Evolutionary conservation across 2,113 vertebrate genomes (phyloP).

Genomic region (Lamprotornis superbus): DNA sequence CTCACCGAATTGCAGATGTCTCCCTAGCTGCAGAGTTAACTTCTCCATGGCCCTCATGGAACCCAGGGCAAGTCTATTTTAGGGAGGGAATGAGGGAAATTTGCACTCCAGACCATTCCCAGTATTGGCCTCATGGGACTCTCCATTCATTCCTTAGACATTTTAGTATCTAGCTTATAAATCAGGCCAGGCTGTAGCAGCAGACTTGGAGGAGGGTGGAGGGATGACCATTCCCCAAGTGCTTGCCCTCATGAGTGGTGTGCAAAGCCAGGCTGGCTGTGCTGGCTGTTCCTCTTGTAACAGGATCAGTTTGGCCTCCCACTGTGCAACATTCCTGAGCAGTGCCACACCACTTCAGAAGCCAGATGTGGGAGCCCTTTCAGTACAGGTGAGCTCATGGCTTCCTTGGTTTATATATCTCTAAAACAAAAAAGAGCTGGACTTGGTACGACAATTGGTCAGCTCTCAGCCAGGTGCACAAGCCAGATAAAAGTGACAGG

Average conservation of each 20-base stretch:
- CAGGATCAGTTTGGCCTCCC: background rate
- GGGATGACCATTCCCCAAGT: background rate
- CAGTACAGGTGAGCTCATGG: background rate
- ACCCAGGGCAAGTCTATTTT: background rate
- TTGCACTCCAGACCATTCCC: background rate
- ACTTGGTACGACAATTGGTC: background rate
- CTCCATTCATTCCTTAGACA: background rate
- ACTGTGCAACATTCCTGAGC: background rate
- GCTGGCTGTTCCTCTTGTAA: background rate
- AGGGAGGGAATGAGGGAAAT: background rate
- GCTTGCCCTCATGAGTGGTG: background rate
- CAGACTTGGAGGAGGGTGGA: background rate
- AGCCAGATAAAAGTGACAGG: background rate
- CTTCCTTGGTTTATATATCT: background rate
- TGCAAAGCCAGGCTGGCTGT: background rate
- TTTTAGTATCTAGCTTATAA: background rate
- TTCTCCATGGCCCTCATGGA: background rate
- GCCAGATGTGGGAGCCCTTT: accelerated
- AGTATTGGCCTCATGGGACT: background rate
- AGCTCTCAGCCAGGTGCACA: background rate
- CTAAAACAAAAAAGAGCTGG: background rate
- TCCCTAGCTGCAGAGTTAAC: constrained; percentile 26
- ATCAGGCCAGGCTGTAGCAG: background rate
- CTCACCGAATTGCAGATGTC: constrained; percentile 5
- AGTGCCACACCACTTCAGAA: background rate